These are phyloP conservation scores for Taphrorychus bicolor DNA, from an alignment of 2,888 invertebrate genomes.

Conservation along the genomic window DNA sequence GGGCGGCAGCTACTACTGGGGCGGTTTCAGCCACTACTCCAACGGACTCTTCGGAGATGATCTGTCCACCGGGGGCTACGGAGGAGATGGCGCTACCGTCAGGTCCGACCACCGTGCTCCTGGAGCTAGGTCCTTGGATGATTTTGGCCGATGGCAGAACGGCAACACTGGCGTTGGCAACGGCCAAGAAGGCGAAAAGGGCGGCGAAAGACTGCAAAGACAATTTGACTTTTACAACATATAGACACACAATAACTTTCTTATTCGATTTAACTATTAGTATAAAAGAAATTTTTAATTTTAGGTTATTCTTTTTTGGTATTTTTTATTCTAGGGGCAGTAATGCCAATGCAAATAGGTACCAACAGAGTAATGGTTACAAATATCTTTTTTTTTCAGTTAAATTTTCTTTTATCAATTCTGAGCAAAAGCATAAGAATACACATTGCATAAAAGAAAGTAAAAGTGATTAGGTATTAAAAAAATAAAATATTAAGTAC, in stretches of 20 bases:
- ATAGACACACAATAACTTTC: no score
- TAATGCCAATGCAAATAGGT: no score
- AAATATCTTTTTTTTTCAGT: no score
- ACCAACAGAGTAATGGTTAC: no score
- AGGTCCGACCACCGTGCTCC: slow-evolving; percentile 46
- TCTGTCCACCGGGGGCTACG: slow-evolving; percentile 45
- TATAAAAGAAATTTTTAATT: no score
- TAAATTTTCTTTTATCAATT: no score
- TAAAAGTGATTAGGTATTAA: neutral
- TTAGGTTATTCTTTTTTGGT: no score
- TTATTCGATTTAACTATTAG: no score
- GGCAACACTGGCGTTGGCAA: slow-evolving; percentile 40
- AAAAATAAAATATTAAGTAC: slow-evolving; percentile 20
- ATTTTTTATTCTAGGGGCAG: no score
- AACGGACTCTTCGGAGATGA: slow-evolving; percentile 43
- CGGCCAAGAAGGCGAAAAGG: slow-evolving; percentile 43
- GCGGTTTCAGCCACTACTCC: slow-evolving; percentile 42
- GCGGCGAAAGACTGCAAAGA: slow-evolving; percentile 32
- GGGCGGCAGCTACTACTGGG: slow-evolving; percentile 30
- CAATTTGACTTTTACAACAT: neutral
- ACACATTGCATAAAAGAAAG: neutral
- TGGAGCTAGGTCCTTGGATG: slow-evolving; percentile 48
- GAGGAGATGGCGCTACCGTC: slow-evolving; percentile 47
- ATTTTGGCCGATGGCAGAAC: slow-evolving; percentile 37
- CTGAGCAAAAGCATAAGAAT: no score